Evolutionary conservation across 2,888 invertebrate genomes (phyloP).

Genomic region (Physocephala rufipes): DNA sequence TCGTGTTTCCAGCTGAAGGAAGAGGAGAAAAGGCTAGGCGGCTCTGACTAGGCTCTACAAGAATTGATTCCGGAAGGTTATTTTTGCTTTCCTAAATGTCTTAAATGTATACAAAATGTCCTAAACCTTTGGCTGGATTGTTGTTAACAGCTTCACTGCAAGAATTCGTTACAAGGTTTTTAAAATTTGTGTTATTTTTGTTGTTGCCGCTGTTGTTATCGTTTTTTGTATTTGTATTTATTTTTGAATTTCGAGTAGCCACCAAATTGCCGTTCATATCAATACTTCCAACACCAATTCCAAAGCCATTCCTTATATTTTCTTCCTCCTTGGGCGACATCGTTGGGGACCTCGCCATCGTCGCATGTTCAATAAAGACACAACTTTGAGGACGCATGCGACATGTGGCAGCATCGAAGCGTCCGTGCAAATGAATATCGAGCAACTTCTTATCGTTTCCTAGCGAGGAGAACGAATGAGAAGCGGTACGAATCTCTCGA

Average conservation of each 20-base stretch:
- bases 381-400: conserved; percentile 50
- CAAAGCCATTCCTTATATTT: conserved; percentile 39
- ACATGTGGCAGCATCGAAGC: conserved; percentile 50
- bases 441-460: conserved; percentile 65
- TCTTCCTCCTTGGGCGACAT: conserved; percentile 43
- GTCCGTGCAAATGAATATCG: conserved; percentile 61
- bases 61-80: neutral
- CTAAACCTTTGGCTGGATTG: conserved; percentile 64
- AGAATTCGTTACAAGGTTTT: conserved; percentile 17
- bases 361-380: conserved; percentile 46
- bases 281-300: conserved; percentile 10
- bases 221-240: conserved; percentile 28
- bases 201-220: conserved; percentile 6
- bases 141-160: conserved; percentile 62
- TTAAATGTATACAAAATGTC: conserved; percentile 65
- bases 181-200: too few species aligned
- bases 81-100: neutral
- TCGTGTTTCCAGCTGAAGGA: too few species aligned
- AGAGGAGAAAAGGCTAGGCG: neutral
- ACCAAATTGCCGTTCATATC: conserved; percentile 47
- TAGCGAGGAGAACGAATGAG: conserved; percentile 65
- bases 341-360: conserved; percentile 42
- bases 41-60: conserved; percentile 18
- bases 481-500: conserved; percentile 63
- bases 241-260: conserved; percentile 1